phyloP scores from a whole-genome alignment of 2,888 invertebrate genomes.

The Plutella xylostella region DNA sequence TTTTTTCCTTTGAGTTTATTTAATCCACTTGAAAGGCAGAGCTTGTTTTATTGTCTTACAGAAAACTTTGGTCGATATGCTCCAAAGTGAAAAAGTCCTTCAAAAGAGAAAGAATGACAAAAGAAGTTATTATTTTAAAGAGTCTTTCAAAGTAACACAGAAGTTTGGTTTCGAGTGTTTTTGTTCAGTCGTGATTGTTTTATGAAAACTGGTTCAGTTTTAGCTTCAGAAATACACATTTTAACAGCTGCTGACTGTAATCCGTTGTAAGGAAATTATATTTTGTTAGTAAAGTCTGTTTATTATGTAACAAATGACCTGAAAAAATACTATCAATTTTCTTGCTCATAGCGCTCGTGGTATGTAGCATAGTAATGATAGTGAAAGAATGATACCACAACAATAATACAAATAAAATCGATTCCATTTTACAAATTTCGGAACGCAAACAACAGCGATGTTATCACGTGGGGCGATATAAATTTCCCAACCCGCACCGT shows the following conservation, averaged over 20 bases:
- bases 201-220: not conserved
- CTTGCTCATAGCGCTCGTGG: too few relatives aligned
- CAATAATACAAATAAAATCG: too few relatives aligned
- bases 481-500: not conserved
- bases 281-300: too few relatives aligned
- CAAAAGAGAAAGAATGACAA: slow-evolving; percentile 10
- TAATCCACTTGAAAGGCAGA: slow-evolving; percentile 14
- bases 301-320: too few relatives aligned
- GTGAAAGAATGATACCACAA: too few relatives aligned
- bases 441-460: not conserved
- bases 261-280: too few relatives aligned
- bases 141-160: not conserved
- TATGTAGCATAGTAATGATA: too few relatives aligned
- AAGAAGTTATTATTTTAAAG: slow-evolving; percentile 10
- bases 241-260: too few relatives aligned
- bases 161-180: slow-evolving; percentile 1
- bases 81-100: slow-evolving; percentile 12
- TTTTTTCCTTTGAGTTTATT: slow-evolving; percentile 13
- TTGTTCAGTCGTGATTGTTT: slow-evolving; percentile 2
- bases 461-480: not conserved
- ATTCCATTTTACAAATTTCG: not conserved
- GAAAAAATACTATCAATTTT: too few relatives aligned
- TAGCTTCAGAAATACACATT: too few relatives aligned
- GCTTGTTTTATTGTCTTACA: slow-evolving; percentile 13
- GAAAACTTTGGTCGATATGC: slow-evolving; percentile 13